A percentile compares a stretch with the other conserved stretches of the same genome.
phyloP scores from a whole-genome alignment of 1,140 invertebrate genomes.

The Asbolus verrucosus region DNA sequence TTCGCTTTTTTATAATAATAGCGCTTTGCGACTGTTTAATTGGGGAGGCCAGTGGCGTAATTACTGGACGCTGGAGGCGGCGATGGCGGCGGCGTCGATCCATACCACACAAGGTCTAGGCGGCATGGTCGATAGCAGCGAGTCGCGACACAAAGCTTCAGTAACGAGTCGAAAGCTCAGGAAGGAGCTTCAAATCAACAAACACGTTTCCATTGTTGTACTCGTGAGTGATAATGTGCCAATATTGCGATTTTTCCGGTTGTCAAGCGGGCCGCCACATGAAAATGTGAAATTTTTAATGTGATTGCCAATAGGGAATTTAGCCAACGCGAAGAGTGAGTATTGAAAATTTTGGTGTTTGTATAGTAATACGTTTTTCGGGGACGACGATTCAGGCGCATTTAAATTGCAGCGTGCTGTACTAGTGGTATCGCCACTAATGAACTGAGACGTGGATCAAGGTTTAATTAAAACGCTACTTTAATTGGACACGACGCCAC shows the following conservation, averaged over 20 bases:
- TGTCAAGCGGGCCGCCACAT: neutral
- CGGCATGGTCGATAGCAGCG: slow-evolving; percentile 39
- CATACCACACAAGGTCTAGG: slow-evolving; percentile 38
- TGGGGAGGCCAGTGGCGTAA: no score
- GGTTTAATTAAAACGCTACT: no score
- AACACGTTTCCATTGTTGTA: slow-evolving; percentile 18
- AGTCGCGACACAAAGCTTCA: slow-evolving; percentile 26
- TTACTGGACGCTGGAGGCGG: neutral
- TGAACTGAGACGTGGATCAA: no score
- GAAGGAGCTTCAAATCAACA: slow-evolving; percentile 29
- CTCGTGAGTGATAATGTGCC: slow-evolving; percentile 35
- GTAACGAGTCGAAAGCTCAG: slow-evolving; percentile 32
- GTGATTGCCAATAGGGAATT: slow-evolving; percentile 11
- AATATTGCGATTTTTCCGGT: slow-evolving; percentile 15
- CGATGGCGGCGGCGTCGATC: slow-evolving; percentile 37
- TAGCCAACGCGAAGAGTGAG: slow-evolving; percentile 11
- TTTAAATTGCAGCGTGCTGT: no score
- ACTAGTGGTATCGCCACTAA: no score
- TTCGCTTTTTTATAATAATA: no score
- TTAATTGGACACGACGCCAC: no score
- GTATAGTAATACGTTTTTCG: neutral
- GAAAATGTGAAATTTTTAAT: slow-evolving; percentile 30
- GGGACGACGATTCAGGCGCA: neutral
- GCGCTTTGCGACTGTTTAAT: neutral
- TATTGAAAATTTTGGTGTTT: neutral